A percentile compares a stretch with the other conserved stretches of the same genome.
Conservation (phyloP, 2,113 vertebrate species). For the Aptenodytes patagonicus region DNA sequence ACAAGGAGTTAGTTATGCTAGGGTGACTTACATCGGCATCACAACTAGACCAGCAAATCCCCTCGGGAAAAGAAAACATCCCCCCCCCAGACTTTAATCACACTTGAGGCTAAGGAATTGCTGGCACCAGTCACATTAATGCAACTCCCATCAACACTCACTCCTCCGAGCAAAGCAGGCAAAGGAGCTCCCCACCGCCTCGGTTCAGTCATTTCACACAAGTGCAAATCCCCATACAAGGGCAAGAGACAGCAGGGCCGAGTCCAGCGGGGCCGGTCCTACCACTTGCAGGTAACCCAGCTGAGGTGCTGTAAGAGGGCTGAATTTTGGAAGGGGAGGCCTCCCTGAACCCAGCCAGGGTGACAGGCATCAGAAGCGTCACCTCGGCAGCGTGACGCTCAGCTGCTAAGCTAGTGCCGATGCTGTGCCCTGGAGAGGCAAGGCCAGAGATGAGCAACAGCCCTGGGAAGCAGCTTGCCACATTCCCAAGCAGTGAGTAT, state of each 20-base stretch:
- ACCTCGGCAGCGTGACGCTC: not conserved
- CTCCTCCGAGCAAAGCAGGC: not conserved
- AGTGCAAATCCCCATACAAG: not conserved
- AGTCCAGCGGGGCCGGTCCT: not conserved
- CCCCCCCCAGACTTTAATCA: not conserved
- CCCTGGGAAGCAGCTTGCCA: not conserved
- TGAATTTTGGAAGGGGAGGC: not conserved
- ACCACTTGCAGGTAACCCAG: not conserved
- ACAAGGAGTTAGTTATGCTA: slow-evolving; percentile 39
- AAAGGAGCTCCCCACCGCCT: not conserved
- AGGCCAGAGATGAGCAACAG: not conserved
- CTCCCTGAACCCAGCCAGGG: not conserved
- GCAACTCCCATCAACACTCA: not conserved
- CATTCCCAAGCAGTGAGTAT: slow-evolving; percentile 4
- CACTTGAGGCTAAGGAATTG: not conserved
- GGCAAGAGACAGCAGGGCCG: not conserved
- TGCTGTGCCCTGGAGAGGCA: not conserved
- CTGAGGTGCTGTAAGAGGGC: not conserved
- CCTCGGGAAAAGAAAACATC: not conserved
- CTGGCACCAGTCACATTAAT: not conserved
- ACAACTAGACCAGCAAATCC: not conserved
- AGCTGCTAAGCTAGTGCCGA: not conserved
- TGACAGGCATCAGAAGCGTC: not conserved
- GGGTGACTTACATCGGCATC: not conserved
- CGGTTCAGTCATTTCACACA: not conserved